Evolutionary conservation across 2,888 invertebrate genomes (phyloP).

Genomic region (Flexamia atlantica): DNA sequence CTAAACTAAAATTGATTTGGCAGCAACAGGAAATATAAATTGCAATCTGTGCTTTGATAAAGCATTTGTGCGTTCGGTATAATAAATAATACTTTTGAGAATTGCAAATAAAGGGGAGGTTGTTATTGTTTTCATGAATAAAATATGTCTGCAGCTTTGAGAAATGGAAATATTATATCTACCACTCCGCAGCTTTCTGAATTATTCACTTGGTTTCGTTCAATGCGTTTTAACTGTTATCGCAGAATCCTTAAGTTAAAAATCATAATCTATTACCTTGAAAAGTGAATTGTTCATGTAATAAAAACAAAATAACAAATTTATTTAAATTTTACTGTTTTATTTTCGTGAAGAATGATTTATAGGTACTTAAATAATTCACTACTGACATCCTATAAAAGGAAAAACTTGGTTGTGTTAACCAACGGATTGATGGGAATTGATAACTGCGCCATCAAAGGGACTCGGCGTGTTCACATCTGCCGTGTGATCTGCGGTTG

Average conservation of each 20-base stretch:
- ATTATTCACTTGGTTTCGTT: not conserved
- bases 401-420: not conserved
- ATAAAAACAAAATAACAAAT: no score
- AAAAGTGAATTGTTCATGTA: no score
- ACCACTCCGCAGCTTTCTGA: not conserved
- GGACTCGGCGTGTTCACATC: not conserved
- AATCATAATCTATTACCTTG: no score
- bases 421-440: not conserved
- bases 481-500: not conserved
- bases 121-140: conserved; percentile 16
- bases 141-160: conserved; percentile 1
- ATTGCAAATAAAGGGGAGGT: not conserved
- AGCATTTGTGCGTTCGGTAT: no score
- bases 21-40: no score
- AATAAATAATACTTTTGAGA: not conserved
- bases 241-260: not conserved
- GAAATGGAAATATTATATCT: conserved; percentile 24
- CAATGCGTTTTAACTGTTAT: not conserved
- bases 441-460: not conserved
- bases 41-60: no score
- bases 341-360: no score
- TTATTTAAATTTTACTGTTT: no score
- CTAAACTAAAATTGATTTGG: no score
- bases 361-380: no score
- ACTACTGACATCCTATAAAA: no score